phyloP scores from a whole-genome alignment of 2,113 vertebrate genomes.

The Pheucticus melanocephalus region DNA sequence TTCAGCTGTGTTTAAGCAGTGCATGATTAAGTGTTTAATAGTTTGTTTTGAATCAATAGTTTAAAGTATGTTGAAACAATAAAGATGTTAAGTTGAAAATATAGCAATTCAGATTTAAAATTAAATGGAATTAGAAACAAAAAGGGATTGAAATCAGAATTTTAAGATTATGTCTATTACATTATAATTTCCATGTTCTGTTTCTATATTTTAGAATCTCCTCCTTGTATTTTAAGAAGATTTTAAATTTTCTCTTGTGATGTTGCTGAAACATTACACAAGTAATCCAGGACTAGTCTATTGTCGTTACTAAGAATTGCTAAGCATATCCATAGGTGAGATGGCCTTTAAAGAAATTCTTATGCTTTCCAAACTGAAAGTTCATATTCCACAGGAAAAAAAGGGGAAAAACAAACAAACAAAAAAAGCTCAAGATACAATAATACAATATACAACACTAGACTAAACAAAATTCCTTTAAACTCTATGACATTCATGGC shows the following conservation, averaged over 20 bases:
- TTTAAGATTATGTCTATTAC: background rate
- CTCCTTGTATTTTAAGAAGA: background rate
- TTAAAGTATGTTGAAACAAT: background rate
- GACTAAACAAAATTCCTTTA: background rate
- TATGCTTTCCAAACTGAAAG: background rate
- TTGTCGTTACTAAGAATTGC: background rate
- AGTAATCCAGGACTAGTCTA: background rate
- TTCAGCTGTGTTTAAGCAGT: background rate
- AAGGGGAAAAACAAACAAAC: too few relatives aligned
- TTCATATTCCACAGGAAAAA: background rate
- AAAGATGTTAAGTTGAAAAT: background rate
- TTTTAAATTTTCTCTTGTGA: background rate
- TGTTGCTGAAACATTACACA: background rate
- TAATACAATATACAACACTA: background rate
- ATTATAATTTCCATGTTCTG: background rate
- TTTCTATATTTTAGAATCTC: background rate
- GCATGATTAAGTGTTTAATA: background rate
- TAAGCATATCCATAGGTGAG: background rate
- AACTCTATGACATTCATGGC: background rate
- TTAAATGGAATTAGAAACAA: background rate
- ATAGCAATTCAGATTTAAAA: background rate
- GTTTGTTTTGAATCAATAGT: background rate
- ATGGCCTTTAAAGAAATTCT: background rate
- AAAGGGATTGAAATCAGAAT: background rate
- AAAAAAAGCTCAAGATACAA: background rate